Evolutionary conservation across 2,113 vertebrate genomes (phyloP).

Genomic region (Struthidea cinerea): DNA sequence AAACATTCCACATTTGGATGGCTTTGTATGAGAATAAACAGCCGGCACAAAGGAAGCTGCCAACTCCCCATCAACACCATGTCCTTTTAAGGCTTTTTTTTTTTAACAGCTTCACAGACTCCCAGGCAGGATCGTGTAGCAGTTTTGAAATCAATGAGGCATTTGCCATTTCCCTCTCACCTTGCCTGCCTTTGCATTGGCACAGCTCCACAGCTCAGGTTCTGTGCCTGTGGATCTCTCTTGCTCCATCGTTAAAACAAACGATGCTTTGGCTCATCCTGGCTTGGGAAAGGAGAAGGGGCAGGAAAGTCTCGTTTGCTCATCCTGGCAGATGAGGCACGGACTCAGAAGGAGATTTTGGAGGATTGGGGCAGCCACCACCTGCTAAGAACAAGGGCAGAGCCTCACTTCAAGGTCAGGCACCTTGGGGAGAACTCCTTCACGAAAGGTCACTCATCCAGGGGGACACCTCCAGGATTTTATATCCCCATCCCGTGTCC

Average conservation of each 20-base stretch:
- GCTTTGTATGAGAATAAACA: constrained; percentile 5
- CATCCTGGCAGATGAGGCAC: background rate
- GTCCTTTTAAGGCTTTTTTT: background rate
- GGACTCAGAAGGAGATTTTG: background rate
- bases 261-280: background rate
- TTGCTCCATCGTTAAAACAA: accelerated
- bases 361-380: background rate
- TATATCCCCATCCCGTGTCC: background rate
- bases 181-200: background rate
- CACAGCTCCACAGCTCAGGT: background rate
- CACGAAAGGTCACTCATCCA: background rate
- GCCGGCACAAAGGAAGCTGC: background rate
- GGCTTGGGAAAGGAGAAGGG: background rate
- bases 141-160: constrained; percentile 2
- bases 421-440: background rate
- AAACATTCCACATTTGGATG: background rate
- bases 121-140: background rate
- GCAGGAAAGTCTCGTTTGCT: background rate
- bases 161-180: constrained; percentile 30
- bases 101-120: background rate
- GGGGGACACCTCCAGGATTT: background rate
- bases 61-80: background rate
- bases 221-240: background rate
- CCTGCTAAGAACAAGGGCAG: background rate
- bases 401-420: background rate